Conservation (phyloP, 2,888 invertebrate species). For the Prenolepis imparis region DNA sequence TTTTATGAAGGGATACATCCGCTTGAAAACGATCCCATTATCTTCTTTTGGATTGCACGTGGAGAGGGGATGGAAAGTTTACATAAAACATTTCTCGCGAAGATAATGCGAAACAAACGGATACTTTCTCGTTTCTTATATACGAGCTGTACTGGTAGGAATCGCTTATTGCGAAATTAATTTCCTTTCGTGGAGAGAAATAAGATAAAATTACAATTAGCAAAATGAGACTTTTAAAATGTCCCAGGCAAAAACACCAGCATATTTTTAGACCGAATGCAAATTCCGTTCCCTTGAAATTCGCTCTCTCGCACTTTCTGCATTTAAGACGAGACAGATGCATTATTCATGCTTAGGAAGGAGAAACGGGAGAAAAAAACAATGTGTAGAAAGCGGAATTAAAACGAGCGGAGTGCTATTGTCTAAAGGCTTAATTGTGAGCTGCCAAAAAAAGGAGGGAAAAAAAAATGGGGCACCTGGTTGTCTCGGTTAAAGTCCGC, state of each 20-base stretch:
- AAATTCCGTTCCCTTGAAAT: constrained; percentile 18
- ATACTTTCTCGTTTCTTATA: background rate
- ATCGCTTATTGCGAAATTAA: background rate
- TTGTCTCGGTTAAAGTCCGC: constrained; percentile 13
- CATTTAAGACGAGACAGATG: constrained; percentile 8
- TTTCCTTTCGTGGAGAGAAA: background rate
- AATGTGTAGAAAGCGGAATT: constrained; percentile 1
- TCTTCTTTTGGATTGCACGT: background rate
- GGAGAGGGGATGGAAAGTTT: background rate
- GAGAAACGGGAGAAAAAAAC: background rate
- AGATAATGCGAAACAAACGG: background rate
- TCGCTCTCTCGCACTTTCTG: background rate
- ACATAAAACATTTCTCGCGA: background rate
- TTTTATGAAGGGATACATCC: constrained; percentile 15
- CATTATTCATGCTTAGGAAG: constrained; percentile 11
- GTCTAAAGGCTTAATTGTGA: background rate
- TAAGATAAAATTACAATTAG: background rate
- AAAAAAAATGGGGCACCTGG: background rate
- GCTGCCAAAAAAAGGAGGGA: background rate
- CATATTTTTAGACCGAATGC: constrained; percentile 31
- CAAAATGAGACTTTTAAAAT: background rate
- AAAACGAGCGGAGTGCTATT: background rate
- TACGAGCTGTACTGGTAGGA: background rate
- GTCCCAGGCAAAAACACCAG: background rate
- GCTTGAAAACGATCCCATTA: background rate